A percentile compares a stretch with the other conserved stretches of the same genome.
Conservation (phyloP, 1,140 invertebrate species). For the Helicoverpa armigera region DNA sequence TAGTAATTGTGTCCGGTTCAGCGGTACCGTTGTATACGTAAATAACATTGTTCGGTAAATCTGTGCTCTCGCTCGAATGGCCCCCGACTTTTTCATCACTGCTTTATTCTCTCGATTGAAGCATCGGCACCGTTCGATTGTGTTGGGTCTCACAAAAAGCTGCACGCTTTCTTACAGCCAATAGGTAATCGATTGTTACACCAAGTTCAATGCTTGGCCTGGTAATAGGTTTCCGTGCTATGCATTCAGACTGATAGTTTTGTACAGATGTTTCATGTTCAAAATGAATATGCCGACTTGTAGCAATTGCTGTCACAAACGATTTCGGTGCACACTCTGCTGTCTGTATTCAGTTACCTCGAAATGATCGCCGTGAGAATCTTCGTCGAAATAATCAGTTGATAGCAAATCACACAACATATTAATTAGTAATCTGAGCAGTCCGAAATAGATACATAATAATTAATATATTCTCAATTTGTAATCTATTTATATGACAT, state of each 20-base stretch:
- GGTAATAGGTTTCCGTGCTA: slow-evolving; percentile 20
- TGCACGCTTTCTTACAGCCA: slow-evolving; percentile 42
- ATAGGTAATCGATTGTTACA: slow-evolving; percentile 42
- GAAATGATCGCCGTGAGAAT: no score
- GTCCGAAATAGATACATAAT: no score
- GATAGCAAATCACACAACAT: no score
- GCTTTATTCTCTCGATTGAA: slow-evolving; percentile 22
- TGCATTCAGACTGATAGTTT: not conserved
- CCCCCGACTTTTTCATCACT: slow-evolving; percentile 1
- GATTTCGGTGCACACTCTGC: not conserved
- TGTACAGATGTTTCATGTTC: not conserved
- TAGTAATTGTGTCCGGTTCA: slow-evolving; percentile 51
- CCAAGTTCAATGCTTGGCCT: slow-evolving; percentile 13
- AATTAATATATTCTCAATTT: no score
- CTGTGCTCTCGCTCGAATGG: slow-evolving; percentile 31
- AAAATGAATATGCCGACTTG: slow-evolving; percentile 3
- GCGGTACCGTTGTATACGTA: slow-evolving; percentile 49
- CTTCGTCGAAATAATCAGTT: no score
- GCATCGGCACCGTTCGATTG: slow-evolving; percentile 26
- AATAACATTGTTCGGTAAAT: slow-evolving; percentile 47
- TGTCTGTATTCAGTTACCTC: not conserved
- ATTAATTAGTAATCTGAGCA: no score
- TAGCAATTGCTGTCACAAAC: not conserved
- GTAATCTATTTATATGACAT: no score
- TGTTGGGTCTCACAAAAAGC: slow-evolving; percentile 27